phyloP scores from a whole-genome alignment of 2,888 invertebrate species.

The Thyatira batis region DNA sequence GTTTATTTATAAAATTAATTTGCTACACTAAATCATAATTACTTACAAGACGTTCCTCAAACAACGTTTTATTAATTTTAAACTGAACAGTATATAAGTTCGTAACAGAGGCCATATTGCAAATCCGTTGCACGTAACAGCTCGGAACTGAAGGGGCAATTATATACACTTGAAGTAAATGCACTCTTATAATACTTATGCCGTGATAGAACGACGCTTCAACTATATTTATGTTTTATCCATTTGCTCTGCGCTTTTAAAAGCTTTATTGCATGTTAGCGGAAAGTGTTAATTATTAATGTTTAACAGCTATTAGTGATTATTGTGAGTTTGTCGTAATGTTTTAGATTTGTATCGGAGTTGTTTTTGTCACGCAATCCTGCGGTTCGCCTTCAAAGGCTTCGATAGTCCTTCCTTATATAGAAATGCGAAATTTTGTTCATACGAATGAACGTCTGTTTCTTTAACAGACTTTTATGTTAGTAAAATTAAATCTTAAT shows the following conservation, averaged over 20 bases:
- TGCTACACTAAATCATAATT: too few species aligned
- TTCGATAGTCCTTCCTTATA: background rate
- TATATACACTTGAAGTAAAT: conserved; percentile 38
- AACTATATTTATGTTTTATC: background rate
- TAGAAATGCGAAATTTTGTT: background rate
- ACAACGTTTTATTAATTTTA: too few species aligned
- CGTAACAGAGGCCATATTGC: background rate
- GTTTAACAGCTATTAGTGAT: background rate
- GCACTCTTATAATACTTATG: conserved; percentile 14
- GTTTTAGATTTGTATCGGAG: background rate
- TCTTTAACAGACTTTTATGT: too few species aligned
- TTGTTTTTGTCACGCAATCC: background rate
- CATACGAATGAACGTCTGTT: background rate
- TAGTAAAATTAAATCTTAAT: too few species aligned
- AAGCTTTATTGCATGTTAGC: background rate
- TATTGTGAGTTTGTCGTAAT: background rate
- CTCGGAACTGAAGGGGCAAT: conserved; percentile 34
- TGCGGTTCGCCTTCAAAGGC: background rate
- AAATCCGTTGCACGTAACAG: conserved; percentile 17
- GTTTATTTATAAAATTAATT: background rate
- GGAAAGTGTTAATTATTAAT: background rate
- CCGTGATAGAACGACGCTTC: background rate
- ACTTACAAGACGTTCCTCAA: too few species aligned
- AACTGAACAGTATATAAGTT: background rate
- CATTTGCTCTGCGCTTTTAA: background rate